A percentile compares a stretch with the other conserved stretches of the same genome.
phyloP scores from a whole-genome alignment of 1,140 invertebrate genomes.

The Diachasmimorpha longicaudata region DNA sequence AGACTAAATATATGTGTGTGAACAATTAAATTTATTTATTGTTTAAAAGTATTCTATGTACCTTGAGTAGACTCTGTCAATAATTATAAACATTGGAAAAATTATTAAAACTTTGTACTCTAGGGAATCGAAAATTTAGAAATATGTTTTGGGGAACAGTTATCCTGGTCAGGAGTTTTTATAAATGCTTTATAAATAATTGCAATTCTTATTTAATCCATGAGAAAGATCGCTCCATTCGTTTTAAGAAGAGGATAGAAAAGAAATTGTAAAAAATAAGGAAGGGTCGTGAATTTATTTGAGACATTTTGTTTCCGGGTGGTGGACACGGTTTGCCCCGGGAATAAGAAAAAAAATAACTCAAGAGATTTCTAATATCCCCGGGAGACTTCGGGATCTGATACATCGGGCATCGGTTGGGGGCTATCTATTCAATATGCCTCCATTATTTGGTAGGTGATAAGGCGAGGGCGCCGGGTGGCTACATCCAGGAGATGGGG shows the following conservation, averaged over 20 bases:
- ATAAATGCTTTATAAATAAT: too few relatives aligned
- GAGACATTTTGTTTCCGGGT: constrained; percentile 27
- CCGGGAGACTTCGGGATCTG: constrained; percentile 41
- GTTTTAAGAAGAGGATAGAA: not conserved
- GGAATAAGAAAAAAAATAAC: constrained; percentile 16
- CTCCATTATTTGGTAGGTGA: constrained; percentile 51
- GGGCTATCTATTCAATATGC: constrained; percentile 53
- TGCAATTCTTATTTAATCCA: too few relatives aligned
- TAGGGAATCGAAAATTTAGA: too few relatives aligned
- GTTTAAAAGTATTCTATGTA: too few relatives aligned
- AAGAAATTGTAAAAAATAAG: not conserved
- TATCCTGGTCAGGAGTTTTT: too few relatives aligned
- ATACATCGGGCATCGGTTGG: constrained; percentile 43
- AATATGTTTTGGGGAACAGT: too few relatives aligned
- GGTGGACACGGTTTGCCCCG: not conserved
- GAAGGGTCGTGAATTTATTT: constrained; percentile 36
- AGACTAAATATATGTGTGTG: too few relatives aligned
- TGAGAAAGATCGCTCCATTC: too few relatives aligned
- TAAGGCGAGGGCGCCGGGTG: constrained; percentile 37
- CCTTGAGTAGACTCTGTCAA: too few relatives aligned
- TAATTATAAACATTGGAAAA: not conserved
- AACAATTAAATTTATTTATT: too few relatives aligned
- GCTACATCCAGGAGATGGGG: not conserved
- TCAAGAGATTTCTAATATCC: constrained; percentile 46
- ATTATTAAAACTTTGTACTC: too few relatives aligned